These are phyloP conservation scores for Nephrocerus scutellatus DNA, from an alignment of 2,888 invertebrate genomes.

Conservation along the genomic window DNA sequence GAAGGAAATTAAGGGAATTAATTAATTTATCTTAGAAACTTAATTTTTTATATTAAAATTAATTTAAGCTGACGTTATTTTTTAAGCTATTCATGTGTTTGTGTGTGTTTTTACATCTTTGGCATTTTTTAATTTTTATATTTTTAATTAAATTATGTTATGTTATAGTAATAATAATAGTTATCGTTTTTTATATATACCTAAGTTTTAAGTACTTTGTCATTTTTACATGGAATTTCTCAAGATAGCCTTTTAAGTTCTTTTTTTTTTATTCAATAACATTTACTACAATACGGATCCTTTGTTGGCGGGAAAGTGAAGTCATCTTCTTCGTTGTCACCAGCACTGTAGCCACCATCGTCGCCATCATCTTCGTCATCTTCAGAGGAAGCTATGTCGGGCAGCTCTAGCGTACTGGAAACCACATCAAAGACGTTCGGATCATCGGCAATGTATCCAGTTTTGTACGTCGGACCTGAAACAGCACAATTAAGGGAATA, in stretches of 20 bases:
- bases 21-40: too few species aligned
- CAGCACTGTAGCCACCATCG: constrained; percentile 3
- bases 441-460: constrained; percentile 30
- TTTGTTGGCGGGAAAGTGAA: constrained; percentile 15
- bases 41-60: too few species aligned
- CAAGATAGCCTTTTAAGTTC: constrained; percentile 4
- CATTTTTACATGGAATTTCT: constrained; percentile 1
- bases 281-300: constrained; percentile 17
- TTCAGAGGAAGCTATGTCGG: constrained; percentile 17
- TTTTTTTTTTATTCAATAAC: constrained; percentile 11
- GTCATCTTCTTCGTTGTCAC: constrained; percentile 10
- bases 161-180: constrained; percentile 14
- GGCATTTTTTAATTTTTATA: constrained; percentile 21
- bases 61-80: too few species aligned
- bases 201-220: too few species aligned
- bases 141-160: constrained; percentile 10
- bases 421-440: constrained; percentile 22
- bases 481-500: too few species aligned
- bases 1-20: too few species aligned
- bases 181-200: constrained; percentile 5
- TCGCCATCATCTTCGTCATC: constrained; percentile 22
- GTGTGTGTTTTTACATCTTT: constrained; percentile 31
- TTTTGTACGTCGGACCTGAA: constrained; percentile 34
- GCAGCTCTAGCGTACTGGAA: too few species aligned
- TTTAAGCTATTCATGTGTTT: too few species aligned